Evolutionary conservation across 2,113 vertebrate genomes (phyloP), one percentile per base, ranked within the genome.

Genomic region (Sander lucioperca): DNA sequence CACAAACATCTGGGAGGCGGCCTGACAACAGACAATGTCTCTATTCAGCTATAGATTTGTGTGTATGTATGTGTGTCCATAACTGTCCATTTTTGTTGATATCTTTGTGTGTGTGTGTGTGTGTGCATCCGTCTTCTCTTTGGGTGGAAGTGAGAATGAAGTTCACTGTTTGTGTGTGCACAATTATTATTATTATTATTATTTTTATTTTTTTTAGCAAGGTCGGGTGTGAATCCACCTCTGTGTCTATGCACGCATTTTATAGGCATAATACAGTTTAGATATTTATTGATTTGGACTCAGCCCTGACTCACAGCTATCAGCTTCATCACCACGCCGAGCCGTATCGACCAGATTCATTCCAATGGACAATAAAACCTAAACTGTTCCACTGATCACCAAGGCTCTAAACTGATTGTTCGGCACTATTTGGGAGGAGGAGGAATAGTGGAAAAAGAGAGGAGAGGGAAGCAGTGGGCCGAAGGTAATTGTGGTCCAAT

Each of bases 311-410:
- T 89, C 66, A 14, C 83, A 65, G 79, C 61, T 63, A 75, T 87
- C 84, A 70, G 84, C 86, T 77, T 74, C 85, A 77, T 89, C 84
- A 74, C 73, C 23, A 45, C 9, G 12, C 71, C 19, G n/a, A 82
- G 80, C 74, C 27, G 0, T 68, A 91, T 87, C 68, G 75, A 86
- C 83, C 45, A 13, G 56, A 73, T 87, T 85, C 69, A 85, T 87
- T 84, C 82, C 19, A 8, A 59, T 69, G 50, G 85, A 87, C 81
- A 83, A 87, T 86, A 90, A 92, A 91, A 72, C 68, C 59, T 86
- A 77, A 90, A 88, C 83, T 79, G 80, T 80, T 87, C 69, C 66
- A 66, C 73, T 92, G 86, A 87, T 91, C 83, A 91, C 76, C 57
- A 63, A 25, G 80, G 74, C 59, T 75, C 59, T 61, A 87, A 86